These are phyloP conservation scores for Microhierax caerulescens DNA, from an alignment of 2,797 vertebrate species.

Conservation along the genomic window DNA sequence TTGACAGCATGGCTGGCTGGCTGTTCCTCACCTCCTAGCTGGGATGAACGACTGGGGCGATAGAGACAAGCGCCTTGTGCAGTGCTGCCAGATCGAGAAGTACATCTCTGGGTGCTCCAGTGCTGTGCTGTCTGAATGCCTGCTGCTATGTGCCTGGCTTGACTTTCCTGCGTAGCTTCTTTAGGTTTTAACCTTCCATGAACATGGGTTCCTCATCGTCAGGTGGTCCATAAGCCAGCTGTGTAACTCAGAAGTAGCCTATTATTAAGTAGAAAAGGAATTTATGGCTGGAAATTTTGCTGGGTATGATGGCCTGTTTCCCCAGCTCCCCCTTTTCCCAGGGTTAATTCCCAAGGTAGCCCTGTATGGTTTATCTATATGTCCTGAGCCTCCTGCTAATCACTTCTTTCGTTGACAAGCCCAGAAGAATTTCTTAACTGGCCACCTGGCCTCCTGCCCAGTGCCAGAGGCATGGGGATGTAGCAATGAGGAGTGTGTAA, in stretches of 20 bases:
- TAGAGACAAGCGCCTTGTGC: not conserved
- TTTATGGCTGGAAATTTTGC: not conserved
- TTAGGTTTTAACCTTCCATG: not conserved
- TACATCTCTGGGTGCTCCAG: not conserved
- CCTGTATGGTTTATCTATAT: not conserved
- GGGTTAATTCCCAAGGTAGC: not conserved
- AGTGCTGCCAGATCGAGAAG: not conserved
- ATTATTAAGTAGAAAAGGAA: not conserved
- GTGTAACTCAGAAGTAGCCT: not conserved
- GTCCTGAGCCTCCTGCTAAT: not conserved
- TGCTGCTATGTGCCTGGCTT: not conserved
- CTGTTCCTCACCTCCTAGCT: not conserved
- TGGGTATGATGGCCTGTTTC: not conserved
- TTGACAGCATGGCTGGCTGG: not conserved
- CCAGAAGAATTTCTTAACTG: not conserved
- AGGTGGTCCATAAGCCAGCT: not conserved
- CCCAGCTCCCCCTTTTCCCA: not conserved
- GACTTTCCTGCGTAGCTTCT: not conserved
- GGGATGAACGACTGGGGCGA: not conserved
- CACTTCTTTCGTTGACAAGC: not conserved
- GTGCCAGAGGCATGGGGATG: not conserved
- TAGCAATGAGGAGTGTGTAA: not conserved
- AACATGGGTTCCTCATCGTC: not conserved
- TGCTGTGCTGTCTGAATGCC: not conserved
- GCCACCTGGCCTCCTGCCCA: not conserved